phyloP scores from a whole-genome alignment of 2,888 invertebrate genomes.

The Metopia argyrocephala region DNA sequence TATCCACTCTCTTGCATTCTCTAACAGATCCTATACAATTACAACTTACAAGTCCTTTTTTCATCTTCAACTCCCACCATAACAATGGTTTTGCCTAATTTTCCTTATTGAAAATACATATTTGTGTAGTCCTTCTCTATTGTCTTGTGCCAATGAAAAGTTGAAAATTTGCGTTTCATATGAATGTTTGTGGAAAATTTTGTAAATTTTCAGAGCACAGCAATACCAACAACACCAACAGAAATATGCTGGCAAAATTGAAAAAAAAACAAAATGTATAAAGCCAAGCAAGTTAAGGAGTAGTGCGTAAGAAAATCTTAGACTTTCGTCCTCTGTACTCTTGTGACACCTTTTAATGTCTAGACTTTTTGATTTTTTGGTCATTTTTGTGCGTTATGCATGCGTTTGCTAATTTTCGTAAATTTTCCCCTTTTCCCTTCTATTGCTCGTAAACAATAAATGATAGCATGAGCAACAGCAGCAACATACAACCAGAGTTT shows the following conservation, averaged over 20 bases:
- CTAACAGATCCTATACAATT: slow-evolving; percentile 7
- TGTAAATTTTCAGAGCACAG: slow-evolving; percentile 70
- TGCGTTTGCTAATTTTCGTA: slow-evolving; percentile 75
- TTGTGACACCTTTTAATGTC: slow-evolving; percentile 62
- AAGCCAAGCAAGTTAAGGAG: not conserved
- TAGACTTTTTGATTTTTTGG: slow-evolving; percentile 74
- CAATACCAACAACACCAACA: not conserved
- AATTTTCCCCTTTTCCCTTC: not conserved
- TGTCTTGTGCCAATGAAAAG: slow-evolving; percentile 37
- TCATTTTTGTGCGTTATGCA: slow-evolving; percentile 75
- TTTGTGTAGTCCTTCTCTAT: slow-evolving; percentile 32
- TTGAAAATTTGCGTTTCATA: slow-evolving; percentile 70
- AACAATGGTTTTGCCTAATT: slow-evolving; percentile 40
- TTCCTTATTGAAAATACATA: slow-evolving; percentile 61
- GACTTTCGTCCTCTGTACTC: slow-evolving; percentile 34
- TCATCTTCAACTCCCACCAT: not conserved
- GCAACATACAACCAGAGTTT: not conserved
- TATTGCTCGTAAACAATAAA: not conserved
- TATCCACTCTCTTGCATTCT: not conserved
- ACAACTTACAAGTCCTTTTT: not conserved
- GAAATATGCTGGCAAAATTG: not conserved
- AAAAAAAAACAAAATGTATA: not conserved
- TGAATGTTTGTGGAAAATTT: slow-evolving; percentile 70
- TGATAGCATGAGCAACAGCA: not conserved
- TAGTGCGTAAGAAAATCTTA: slow-evolving; percentile 28